Base-by-base conservation (phyloP, 2,888 invertebrate species). In the Heteromurus nitidus region DNA sequence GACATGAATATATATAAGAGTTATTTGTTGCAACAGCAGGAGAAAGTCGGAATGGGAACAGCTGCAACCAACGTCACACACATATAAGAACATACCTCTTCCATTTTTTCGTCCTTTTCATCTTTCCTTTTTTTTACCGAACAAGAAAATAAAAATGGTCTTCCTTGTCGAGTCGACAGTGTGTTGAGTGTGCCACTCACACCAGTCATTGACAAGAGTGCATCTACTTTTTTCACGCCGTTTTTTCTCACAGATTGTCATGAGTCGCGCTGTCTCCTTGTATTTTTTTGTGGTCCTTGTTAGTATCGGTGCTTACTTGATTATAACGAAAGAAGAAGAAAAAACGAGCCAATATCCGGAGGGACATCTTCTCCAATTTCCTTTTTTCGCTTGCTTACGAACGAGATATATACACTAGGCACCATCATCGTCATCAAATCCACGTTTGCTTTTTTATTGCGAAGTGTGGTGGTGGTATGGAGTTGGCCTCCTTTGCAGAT, bases 321-420 rank as follows among this genome's bases (percentile, higher is more conserved):
- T 72, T 65, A 72, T 72, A 65, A 36, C 47, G 67, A 75, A 30
- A 22, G 31, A 30, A 82, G 55, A 36, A 31, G 67, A 75, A 30
- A 22, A 62, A 30, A 82, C 62, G 83, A 84, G 80, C 79, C 83
- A 84, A 86, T 86, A 85, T 86, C 86, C 86, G 86, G 86, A 85
- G 86, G 84, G 86, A 85, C 83, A 70, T 81, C 80, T 81, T 80
- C 82, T 80, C 84, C 85, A 85, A 85, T 85, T 86, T 86, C 85
- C 86, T 85, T 76, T 80, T n/a, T n/a, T 72, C 28, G 18, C 58
- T 28, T 13, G n/a, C 13, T n/a, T n/a, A 44, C 44, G 13, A 44
- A 2, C 2, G 13, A 44, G 58, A 24, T 58, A 53, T 58, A 13
- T 36, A 36, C 36, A 9, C 36, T 13, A 36, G 36, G 7, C 36